phyloP scores from a whole-genome alignment of 2,113 vertebrate species.

The Hippocampus abdominalis region DNA sequence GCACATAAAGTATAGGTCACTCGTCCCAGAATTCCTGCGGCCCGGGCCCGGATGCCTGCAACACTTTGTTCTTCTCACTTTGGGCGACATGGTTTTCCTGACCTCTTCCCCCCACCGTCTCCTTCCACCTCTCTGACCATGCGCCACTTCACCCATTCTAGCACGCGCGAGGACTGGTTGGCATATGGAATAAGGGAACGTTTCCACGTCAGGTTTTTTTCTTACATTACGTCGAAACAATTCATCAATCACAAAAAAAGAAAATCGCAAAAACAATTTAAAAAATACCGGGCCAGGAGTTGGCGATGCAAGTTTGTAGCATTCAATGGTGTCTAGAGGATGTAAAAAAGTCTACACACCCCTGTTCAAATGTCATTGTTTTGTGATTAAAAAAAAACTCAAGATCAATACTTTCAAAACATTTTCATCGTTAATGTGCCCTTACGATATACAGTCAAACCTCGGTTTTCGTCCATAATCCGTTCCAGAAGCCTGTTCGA shows the following conservation, averaged over 20 bases:
- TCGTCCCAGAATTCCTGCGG: conserved; percentile 70
- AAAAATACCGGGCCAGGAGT: background rate
- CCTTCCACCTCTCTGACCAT: conserved; percentile 41
- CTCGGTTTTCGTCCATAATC: no score
- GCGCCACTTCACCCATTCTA: conserved; percentile 22
- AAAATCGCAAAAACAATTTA: background rate
- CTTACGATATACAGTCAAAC: no score
- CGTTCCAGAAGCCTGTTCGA: no score
- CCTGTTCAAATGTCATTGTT: background rate
- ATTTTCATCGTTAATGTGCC: no score
- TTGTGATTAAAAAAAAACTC: background rate
- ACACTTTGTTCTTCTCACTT: conserved; percentile 66
- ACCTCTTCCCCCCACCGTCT: conserved; percentile 60
- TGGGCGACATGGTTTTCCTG: conserved; percentile 59
- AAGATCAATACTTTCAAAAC: no score
- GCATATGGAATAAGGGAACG: conserved; percentile 22
- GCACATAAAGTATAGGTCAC: conserved; percentile 70
- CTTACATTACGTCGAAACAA: background rate
- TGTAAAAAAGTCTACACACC: background rate
- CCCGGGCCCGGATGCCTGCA: conserved; percentile 49
- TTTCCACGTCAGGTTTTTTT: background rate
- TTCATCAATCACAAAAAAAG: background rate
- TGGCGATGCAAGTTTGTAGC: background rate
- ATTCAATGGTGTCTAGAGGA: no score
- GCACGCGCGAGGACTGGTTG: background rate